These are phyloP conservation scores for Camelus bactrianus DNA, from an alignment of 2,113 vertebrate genomes.

Conservation along the genomic window DNA sequence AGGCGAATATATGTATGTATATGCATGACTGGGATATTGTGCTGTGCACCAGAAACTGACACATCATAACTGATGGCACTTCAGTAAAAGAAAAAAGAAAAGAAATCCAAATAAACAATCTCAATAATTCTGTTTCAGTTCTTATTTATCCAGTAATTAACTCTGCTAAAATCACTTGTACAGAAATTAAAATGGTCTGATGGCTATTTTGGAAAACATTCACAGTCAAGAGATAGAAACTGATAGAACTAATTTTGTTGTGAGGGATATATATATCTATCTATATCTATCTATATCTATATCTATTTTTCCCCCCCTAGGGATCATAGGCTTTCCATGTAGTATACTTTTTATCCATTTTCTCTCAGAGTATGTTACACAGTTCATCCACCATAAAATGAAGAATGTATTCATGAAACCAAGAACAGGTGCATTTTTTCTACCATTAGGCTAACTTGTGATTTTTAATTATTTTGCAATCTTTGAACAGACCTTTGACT, in stretches of 20 bases:
- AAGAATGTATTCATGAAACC: not conserved
- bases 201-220: not conserved
- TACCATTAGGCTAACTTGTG: not conserved
- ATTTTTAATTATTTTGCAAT: not conserved
- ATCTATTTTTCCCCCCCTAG: not conserved
- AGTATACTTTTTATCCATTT: not conserved
- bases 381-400: not conserved
- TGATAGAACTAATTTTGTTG: not conserved
- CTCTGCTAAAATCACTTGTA: not conserved
- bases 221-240: not conserved
- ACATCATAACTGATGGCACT: too few relatives aligned
- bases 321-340: not conserved
- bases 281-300: too few relatives aligned
- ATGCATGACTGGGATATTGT: too few relatives aligned
- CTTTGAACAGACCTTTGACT: not conserved
- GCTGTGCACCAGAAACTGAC: too few relatives aligned
- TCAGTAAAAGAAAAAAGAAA: too few relatives aligned
- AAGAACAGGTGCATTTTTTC: not conserved
- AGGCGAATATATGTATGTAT: too few relatives aligned
- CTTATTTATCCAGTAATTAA: not conserved
- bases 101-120: not conserved
- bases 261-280: not conserved
- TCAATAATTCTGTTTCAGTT: conserved; percentile 27
- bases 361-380: not conserved
- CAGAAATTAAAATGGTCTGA: not conserved